phyloP scores from a whole-genome alignment of 1,140 invertebrate species.

The Idris sp. region DNA sequence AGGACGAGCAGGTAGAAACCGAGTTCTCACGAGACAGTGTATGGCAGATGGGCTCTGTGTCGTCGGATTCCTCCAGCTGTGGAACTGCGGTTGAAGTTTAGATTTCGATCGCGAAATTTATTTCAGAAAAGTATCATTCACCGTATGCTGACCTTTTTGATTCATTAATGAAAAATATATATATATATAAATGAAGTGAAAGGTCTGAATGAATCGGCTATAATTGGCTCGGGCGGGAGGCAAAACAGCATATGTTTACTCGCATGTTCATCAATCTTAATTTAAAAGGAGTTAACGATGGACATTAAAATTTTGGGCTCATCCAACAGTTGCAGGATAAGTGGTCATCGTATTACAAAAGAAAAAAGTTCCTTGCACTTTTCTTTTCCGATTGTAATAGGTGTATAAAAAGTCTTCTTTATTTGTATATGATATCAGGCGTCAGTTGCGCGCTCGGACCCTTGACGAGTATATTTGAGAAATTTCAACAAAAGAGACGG shows the following conservation, averaged over 20 bases:
- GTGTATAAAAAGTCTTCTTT: too few species aligned
- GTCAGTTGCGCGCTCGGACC: slow-evolving; percentile 41
- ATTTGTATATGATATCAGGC: slow-evolving; percentile 15
- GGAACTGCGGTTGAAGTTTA: slow-evolving; percentile 22
- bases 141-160: slow-evolving; percentile 18
- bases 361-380: too few species aligned
- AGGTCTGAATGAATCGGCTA: too few species aligned
- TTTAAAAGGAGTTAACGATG: slow-evolving; percentile 32
- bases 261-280: slow-evolving; percentile 43
- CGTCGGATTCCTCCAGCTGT: slow-evolving; percentile 29
- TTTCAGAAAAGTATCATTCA: slow-evolving; percentile 18
- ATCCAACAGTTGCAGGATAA: slow-evolving; percentile 31
- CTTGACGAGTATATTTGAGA: slow-evolving; percentile 52
- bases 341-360: slow-evolving; percentile 13
- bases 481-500: slow-evolving; percentile 39
- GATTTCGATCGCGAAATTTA: slow-evolving; percentile 31
- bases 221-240: too few species aligned
- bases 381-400: too few species aligned
- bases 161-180: slow-evolving; percentile 28
- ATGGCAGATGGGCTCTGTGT: slow-evolving; percentile 44
- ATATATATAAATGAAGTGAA: too few species aligned
- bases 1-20: slow-evolving; percentile 59
- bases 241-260: slow-evolving; percentile 32
- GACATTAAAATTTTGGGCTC: slow-evolving; percentile 7
- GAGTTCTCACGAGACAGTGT: slow-evolving; percentile 54